Percentiles rank a stretch among this genome's conserved stretches.
phyloP scores from a whole-genome alignment of 2,888 invertebrate genomes.

The Trilocha varians region DNA sequence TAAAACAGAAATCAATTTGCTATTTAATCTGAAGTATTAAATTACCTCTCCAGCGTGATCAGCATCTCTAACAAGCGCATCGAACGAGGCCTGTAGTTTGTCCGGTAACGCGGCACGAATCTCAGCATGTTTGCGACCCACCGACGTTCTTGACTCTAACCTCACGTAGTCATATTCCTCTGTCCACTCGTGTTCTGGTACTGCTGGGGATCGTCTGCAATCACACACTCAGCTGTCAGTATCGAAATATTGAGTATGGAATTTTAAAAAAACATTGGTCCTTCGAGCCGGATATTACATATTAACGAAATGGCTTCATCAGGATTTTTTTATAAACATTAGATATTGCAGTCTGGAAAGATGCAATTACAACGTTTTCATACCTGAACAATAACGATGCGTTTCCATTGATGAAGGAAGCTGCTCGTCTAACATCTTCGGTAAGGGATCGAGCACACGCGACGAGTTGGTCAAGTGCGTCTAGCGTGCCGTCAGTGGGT shows the following conservation, averaged over 20 bases:
- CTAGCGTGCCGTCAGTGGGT: conserved; percentile 77
- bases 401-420: conserved; percentile 92
- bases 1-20: too few species aligned
- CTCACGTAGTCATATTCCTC: conserved; percentile 95
- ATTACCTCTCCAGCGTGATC: conserved; percentile 74
- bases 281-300: too few species aligned
- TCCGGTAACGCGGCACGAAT: conserved; percentile 81
- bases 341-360: too few species aligned
- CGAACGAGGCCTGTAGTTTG: conserved; percentile 82
- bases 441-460: conserved; percentile 89
- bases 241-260: too few species aligned
- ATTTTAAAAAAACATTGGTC: too few species aligned
- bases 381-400: conserved; percentile 84
- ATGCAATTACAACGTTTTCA: conserved; percentile 5
- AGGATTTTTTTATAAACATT: too few species aligned
- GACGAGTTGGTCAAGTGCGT: conserved; percentile 91
- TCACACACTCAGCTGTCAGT: too few species aligned
- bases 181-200: conserved; percentile 75
- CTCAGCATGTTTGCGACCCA: conserved; percentile 81
- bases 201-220: conserved; percentile 49
- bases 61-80: conserved; percentile 81
- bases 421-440: conserved; percentile 90
- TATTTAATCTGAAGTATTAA: too few species aligned
- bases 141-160: conserved; percentile 82
- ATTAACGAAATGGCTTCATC: too few species aligned